Evolutionary conservation across 1,140 invertebrate species (phyloP).

Genomic region (Drosophila sturtevanti): DNA sequence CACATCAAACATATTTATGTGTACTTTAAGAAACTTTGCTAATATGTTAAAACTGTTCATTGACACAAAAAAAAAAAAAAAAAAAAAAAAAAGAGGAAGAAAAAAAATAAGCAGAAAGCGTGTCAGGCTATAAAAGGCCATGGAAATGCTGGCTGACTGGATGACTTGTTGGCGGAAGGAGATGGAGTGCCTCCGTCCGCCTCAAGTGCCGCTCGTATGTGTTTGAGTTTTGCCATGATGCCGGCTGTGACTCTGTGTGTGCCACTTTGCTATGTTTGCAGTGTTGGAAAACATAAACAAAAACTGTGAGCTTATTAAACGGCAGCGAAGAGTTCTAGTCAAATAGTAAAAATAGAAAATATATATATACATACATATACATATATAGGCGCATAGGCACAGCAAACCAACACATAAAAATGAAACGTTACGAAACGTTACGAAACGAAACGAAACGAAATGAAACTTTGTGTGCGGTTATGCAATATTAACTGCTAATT

Average conservation of each 20-base stretch:
- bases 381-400: background rate
- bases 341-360: constrained; percentile 71
- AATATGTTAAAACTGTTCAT: constrained; percentile 82
- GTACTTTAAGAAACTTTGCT: constrained; percentile 81
- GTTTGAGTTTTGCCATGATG: constrained; percentile 57
- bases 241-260: constrained; percentile 10
- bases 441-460: constrained; percentile 24
- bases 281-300: constrained; percentile 80
- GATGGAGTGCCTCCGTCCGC: background rate
- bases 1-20: constrained; percentile 78
- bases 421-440: too few relatives aligned
- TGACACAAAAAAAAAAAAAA: constrained; percentile 60
- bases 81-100: background rate
- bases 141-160: constrained; percentile 12
- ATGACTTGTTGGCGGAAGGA: background rate
- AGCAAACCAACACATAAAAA: background rate
- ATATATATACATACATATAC: too few relatives aligned
- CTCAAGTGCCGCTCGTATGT: constrained; percentile 16
- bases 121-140: constrained; percentile 51
- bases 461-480: constrained; percentile 68
- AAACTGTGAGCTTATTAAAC: constrained; percentile 80
- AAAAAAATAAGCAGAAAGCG: constrained; percentile 68
- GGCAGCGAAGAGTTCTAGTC: constrained; percentile 59
- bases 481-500: constrained; percentile 80
- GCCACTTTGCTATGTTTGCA: constrained; percentile 54